These are phyloP conservation scores for Phylloscopus trochilus DNA, from an alignment of 2,113 vertebrate species.

Conservation along the genomic window DNA sequence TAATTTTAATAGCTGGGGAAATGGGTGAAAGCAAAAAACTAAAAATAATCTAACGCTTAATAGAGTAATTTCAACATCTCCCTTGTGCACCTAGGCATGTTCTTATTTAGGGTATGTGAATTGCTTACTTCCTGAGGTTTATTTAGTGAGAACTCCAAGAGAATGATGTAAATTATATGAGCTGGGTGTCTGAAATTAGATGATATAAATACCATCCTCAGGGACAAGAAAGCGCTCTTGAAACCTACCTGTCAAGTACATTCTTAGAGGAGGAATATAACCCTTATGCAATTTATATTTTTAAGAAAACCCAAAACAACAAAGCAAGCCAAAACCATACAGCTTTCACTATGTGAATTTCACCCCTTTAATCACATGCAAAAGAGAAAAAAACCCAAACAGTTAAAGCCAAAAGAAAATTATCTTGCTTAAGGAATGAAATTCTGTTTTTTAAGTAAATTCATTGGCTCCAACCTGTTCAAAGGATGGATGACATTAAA, in stretches of 20 bases:
- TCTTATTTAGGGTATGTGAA: neutral
- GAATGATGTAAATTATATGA: neutral
- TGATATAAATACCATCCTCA: neutral
- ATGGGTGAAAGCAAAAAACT: neutral
- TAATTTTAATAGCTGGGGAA: neutral
- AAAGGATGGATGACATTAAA: neutral
- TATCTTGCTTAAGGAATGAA: neutral
- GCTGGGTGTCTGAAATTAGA: neutral
- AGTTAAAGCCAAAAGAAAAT: neutral
- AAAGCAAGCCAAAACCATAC: neutral
- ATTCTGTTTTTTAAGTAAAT: neutral
- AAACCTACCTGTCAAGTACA: neutral
- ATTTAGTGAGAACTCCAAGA: neutral
- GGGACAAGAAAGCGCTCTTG: neutral
- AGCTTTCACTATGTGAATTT: neutral
- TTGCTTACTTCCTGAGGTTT: neutral
- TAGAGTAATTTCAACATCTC: neutral
- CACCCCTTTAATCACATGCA: neutral
- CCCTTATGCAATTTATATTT: neutral
- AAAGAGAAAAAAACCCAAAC: neutral
- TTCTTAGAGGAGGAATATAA: neutral
- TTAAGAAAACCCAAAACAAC: fast-evolving
- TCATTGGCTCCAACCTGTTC: neutral
- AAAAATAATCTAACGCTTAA: neutral
- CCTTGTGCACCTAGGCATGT: neutral